Conservation (phyloP, 2,797 vertebrate genomes). For the Myotis planiceps region DNA sequence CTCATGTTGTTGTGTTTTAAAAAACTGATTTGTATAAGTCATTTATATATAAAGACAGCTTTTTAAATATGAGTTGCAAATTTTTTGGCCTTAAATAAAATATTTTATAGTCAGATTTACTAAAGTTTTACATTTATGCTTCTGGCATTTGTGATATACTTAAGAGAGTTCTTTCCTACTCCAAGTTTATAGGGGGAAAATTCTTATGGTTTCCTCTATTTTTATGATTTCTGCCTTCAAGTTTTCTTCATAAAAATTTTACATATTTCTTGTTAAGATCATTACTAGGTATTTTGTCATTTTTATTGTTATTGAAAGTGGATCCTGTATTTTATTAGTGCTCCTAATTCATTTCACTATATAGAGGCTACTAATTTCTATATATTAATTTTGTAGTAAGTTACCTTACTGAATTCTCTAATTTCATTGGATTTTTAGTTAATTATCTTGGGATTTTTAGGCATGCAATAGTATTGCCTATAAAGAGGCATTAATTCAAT, state of each 20-base stretch:
- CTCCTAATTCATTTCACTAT: not conserved
- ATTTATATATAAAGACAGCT: not conserved
- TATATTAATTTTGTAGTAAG: not conserved
- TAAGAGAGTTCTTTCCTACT: not conserved
- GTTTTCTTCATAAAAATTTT: constrained; percentile 5
- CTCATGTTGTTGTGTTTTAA: not conserved
- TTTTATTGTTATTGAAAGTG: constrained; percentile 5
- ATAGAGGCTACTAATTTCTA: constrained; percentile 15
- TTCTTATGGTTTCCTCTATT: not conserved
- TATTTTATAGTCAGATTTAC: not conserved
- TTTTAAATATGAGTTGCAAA: not conserved
- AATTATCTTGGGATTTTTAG: not conserved
- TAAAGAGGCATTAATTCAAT: not conserved
- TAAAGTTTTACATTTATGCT: not conserved
- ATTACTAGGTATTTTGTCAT: constrained; percentile 16
- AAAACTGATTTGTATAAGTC: not conserved
- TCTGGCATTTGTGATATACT: constrained; percentile 3
- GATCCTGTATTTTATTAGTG: not conserved
- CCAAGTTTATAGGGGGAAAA: not conserved
- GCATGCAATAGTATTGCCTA: not conserved
- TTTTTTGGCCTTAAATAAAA: not conserved
- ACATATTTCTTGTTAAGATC: not conserved
- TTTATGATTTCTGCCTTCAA: constrained; percentile 24
- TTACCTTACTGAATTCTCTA: constrained; percentile 19
- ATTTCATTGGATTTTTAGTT: constrained; percentile 25